Base-by-base conservation (phyloP, 2,888 invertebrate genomes). In the Dioctria rufipes region DNA sequence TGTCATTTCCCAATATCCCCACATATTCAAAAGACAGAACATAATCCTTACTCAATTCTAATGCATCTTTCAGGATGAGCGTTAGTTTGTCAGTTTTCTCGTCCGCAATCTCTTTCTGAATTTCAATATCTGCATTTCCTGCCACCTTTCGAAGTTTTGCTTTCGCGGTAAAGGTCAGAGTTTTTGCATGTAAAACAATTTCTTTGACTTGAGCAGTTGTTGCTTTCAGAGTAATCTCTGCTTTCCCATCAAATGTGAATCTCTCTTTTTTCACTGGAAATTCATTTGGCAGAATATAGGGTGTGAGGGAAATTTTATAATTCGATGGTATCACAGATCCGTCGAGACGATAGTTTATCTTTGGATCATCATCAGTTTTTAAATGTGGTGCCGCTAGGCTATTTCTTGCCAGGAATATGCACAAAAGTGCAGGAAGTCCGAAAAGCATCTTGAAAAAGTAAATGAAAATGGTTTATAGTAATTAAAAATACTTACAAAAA, bases 241-340 rank as follows among this genome's bases (percentile, higher is more conserved):
- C 86, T 73, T 86, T 86, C 6, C 88, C 89, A 80, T 88, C 87
- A 77, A 89, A 89, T 2, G 85, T 88, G 75, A 89, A 89, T 8
- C 79, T 83, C 5, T 85, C 85, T 5, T 60, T 58, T 5, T 4
- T n/a, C 3, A 13, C 73, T 0, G 81, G 82, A 25, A 25, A 0
- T 43, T 87, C 86, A 58, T n/a, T 80, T 11, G 83, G 84, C 40
- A 90, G 87, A 3, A 93, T 89, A 83, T 91, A 89, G 0, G 92
- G 92, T 0, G 87, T 88, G 4, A 94, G 84, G 0, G 87, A 84
- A 0, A 93, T 88, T 43, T 89, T 87, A 83, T 93, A 94, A n/a
- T 87, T 87, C 0, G 83, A 84, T 0, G 93, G 94, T 2, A 80
- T 81, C 0, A 93, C 89, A 0, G 89, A 88, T 0, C 86, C 87